Conservation (phyloP, 2,797 vertebrate species). For the Corythornis leucogaster region DNA sequence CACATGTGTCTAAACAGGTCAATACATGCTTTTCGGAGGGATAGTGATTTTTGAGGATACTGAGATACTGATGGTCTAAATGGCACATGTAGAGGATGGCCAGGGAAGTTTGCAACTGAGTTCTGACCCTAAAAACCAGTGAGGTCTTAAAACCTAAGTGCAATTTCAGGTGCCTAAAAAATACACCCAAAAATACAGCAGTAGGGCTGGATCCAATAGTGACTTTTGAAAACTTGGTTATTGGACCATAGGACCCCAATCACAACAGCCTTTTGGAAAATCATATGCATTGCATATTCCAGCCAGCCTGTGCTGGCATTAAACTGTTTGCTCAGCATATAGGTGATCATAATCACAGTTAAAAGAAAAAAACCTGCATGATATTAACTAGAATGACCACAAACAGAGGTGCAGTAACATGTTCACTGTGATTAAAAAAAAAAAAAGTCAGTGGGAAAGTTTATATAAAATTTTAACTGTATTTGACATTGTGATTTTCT, state of each 20-base stretch:
- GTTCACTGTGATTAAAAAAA: background rate
- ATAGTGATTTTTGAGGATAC: background rate
- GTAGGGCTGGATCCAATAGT: background rate
- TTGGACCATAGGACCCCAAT: background rate
- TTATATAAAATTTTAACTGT: background rate
- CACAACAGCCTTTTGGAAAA: background rate
- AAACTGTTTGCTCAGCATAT: background rate
- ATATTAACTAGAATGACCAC: background rate
- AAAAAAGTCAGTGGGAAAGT: background rate
- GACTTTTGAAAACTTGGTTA: background rate
- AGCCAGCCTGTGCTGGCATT: background rate
- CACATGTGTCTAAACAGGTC: background rate
- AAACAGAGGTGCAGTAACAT: background rate
- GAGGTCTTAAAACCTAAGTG: background rate
- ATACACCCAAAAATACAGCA: background rate
- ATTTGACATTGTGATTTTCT: constrained; percentile 22
- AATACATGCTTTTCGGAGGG: background rate
- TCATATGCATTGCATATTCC: background rate
- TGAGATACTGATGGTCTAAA: background rate
- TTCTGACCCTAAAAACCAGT: fast-evolving
- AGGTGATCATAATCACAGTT: background rate
- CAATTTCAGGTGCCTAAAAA: background rate
- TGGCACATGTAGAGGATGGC: background rate
- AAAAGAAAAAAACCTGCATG: background rate
- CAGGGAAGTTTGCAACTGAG: fast-evolving